Base-by-base conservation (phyloP, 2,888 invertebrate genomes). In the Dione vanillae region DNA sequence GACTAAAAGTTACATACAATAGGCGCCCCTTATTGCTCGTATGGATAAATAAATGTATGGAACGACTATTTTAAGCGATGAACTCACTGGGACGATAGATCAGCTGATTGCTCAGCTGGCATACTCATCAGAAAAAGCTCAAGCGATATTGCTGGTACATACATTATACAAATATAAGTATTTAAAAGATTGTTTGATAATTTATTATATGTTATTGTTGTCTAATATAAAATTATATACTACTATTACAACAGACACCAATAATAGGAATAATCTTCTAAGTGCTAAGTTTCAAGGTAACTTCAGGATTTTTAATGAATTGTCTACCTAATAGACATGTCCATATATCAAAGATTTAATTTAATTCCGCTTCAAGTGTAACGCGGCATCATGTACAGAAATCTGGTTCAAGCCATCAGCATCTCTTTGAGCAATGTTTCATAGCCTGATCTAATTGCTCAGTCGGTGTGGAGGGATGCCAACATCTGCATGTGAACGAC, bases 91-190 rank as follows among this genome's bases (percentile, higher is more conserved):
- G 76, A 78, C 78, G 49, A 45, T 41, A 65, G 51, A 69, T 79
- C 85, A 87, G 85, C 87, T 87, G 87, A 86, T 27, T 79, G 75
- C 81, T 87, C 88, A 89, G 88, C 89, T 90, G 90, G 87, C 90
- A 79, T 79, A 76, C 81, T 87, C 90, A 87, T 91, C 86, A 87
- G 76, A 77, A 74, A 74, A 72, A 72, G 77, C 70, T 79, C 76
- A 74, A 80, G 51, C 45, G 49, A 61, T 27, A 76, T 54, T 72
- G 74, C 84, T 86, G 87, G 82, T 45, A 45, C 27, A 45, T 52
- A 52, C 19, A 65, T 65, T 52, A 65, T 20, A 40, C 10, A 27
- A 27, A 41, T 16, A n/a, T n/a, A n/a, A n/a, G n/a, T n/a, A n/a
- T n/a, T n/a, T n/a, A n/a, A n/a, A n/a, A n/a, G n/a, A n/a, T n/a